Base-by-base conservation (phyloP, 2,888 invertebrate species). In the Abrostola triplasia region DNA sequence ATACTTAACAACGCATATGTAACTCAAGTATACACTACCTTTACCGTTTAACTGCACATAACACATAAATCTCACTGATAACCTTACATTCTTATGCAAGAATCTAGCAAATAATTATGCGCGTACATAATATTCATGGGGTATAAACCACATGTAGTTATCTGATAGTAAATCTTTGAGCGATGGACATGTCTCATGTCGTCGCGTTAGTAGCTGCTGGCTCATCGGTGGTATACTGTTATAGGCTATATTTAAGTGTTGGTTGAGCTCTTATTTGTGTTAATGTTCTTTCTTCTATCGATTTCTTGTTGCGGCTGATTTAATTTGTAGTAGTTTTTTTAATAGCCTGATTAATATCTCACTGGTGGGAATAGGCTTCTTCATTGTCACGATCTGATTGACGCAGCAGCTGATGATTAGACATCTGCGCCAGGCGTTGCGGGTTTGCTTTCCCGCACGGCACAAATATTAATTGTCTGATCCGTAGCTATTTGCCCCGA, bases 11-110 rank as follows among this genome's bases (percentile, higher is more conserved):
- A 38, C 11, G 37, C 37, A 35, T 47, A 37, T 48, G 36, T 49
- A 37, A 40, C 38, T 58, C 52, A 69, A 36, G 50, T 38, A 55
- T 63, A 73, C 57, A 52, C 35, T 58, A 67, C 36, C 36, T 61
- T 62, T 63, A 58, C 64, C 64, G 60, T 69, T 62, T 67, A 66
- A 49, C n/a, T 47, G 53, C 40, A 59, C 58, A 67, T 48, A 59
- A 61, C 64, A 10, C 55, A 77, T 78, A 59, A 66, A 78, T 74
- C 61, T 48, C 0, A 12, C 49, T 50, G 68, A 71, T 75, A 67
- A 70, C 76, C 66, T 75, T 36, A 73, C 79, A 78, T 78, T 73
- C 73, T 69, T 70, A 67, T 41, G 57, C 57, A 53, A 60, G 59
- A 65, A 69, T 64, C 59, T 65, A 48, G 70, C 61, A 65, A 67